Evolutionary conservation across 1,140 invertebrate species (phyloP), one percentile per base, ranked within the genome.

Genomic region (Drosophila dunni): DNA sequence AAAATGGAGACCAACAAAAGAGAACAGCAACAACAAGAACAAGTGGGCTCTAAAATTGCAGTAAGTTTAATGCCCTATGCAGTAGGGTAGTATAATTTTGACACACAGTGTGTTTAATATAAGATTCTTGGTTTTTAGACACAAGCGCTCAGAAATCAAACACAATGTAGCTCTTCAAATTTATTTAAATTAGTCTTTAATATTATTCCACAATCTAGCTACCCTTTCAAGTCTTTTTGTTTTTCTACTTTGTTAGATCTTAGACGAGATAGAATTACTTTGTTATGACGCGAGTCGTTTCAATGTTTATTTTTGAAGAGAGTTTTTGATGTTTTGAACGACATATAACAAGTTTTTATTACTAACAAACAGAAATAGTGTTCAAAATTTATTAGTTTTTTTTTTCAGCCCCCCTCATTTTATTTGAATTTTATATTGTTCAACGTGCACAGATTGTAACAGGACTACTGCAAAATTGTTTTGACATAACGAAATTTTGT

Each of bases 1-100:
- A 82, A 89, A 79, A 75, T 85, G 58, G 89, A 91, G 54, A 63
- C 36, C 8, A 75, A 77, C 10, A 85, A 75, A 34, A 48, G 67
- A 10, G 48, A 58, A 6, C 61, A 60, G 15, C 71, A 65, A 7
- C 54, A 57, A n/a, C 42, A 60, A 57, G 57, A 45, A 20, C 17
- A 20, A 44, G 61, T 50, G 10, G 20, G 24, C 38, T 54, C 68
- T 20, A 71, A 58, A 65, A 24, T n/a, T 48, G 33, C 67, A 42
- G 72, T 75, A 15, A 66, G 38, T 72, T 9, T 54, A 29, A 29
- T 29, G 5, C 24, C 24, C 24, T 24, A 24, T 24, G 24, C n/a
- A 24, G 3, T 2, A 24, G 24, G 24, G 24, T 24, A 24, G 24
- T 24, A 3, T 24, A 24, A 24, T 24, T 24, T 1, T 24, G 1